These are phyloP conservation scores for Poecilobothrus nobilitatus DNA, from an alignment of 2,888 invertebrate genomes.

Conservation along the genomic window DNA sequence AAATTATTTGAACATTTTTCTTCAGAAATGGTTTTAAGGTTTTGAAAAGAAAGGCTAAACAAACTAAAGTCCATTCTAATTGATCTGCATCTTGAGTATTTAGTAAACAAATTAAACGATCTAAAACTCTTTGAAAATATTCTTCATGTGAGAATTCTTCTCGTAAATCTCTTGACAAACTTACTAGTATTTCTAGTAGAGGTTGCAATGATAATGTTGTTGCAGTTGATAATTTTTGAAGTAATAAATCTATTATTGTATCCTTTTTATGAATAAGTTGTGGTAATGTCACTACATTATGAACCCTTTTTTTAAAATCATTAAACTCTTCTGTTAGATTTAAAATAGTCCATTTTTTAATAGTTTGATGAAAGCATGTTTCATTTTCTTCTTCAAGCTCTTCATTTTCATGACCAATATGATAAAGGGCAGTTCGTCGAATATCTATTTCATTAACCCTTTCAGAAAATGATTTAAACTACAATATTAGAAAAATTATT, in stretches of 20 bases:
- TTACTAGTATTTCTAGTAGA: conserved; percentile 62
- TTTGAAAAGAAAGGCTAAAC: conserved; percentile 85
- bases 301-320: conserved; percentile 65
- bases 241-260: conserved; percentile 60
- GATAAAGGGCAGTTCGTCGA: conserved; percentile 70
- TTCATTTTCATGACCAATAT: conserved; percentile 68
- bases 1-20: conserved; percentile 65
- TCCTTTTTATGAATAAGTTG: conserved; percentile 77
- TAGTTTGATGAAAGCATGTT: conserved; percentile 71
- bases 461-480: conserved; percentile 84
- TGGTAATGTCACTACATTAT: conserved; percentile 68
- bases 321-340: conserved; percentile 78
- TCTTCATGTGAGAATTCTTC: conserved; percentile 69
- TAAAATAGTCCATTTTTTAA: conserved; percentile 82
- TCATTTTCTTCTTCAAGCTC: conserved; percentile 56
- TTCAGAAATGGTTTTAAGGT: conserved; percentile 74
- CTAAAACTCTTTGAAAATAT: conserved; percentile 70
- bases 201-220: conserved; percentile 70
- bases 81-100: conserved; percentile 73
- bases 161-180: conserved; percentile 60
- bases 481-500: conserved; percentile 30
- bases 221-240: conserved; percentile 63
- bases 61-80: conserved; percentile 76
- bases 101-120: conserved; percentile 60
- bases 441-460: conserved; percentile 78